Evolutionary conservation across 2,113 vertebrate genomes (phyloP).

Genomic region (Natator depressus): DNA sequence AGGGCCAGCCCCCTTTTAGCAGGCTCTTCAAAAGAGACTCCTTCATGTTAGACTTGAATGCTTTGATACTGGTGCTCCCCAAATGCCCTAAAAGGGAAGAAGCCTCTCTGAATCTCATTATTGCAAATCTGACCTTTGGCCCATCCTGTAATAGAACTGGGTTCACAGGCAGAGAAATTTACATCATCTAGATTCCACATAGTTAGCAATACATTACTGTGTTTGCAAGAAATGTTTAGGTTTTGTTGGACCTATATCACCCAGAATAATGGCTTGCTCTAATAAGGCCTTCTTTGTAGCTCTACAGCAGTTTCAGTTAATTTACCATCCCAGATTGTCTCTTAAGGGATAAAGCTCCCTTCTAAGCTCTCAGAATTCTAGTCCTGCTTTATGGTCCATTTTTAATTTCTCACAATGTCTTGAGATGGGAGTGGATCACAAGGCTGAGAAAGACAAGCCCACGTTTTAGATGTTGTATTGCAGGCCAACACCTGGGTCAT

Average conservation of each 20-base stretch:
- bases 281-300: not conserved
- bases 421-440: not conserved
- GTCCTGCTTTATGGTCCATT: conserved; percentile 16
- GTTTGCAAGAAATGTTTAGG: not conserved
- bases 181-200: not conserved
- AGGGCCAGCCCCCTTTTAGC: conserved; percentile 36
- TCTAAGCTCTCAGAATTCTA: not conserved
- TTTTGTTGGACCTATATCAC: not conserved
- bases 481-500: not conserved
- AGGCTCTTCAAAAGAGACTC: conserved; percentile 48
- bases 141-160: not conserved
- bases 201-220: not conserved
- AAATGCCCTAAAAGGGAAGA: not conserved
- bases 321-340: not conserved
- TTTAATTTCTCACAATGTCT: conserved; percentile 12
- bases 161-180: not conserved
- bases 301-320: not conserved
- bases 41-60: not conserved
- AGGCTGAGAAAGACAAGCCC: not conserved
- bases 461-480: not conserved
- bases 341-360: not conserved
- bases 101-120: not conserved
- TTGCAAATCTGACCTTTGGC: not conserved
- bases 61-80: not conserved
- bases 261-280: not conserved